phyloP scores from a whole-genome alignment of 1,140 invertebrate genomes.

The Micrasema minimum region DNA sequence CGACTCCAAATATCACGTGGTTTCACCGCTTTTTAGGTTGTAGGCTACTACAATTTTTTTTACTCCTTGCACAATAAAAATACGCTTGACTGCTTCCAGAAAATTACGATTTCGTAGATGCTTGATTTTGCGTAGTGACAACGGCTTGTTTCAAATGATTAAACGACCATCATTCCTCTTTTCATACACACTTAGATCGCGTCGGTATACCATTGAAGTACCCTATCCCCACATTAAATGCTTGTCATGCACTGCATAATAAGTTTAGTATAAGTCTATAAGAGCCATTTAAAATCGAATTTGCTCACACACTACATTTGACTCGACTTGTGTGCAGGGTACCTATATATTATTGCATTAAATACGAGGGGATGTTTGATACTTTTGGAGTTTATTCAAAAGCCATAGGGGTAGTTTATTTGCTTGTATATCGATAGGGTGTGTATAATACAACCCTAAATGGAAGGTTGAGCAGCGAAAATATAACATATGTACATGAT shows the following conservation, averaged over 20 bases:
- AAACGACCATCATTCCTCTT: constrained; percentile 18
- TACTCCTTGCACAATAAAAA: no score
- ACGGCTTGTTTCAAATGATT: no score
- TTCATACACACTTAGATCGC: no score
- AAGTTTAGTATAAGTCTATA: constrained; percentile 40
- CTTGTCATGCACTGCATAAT: constrained; percentile 45
- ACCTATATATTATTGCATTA: constrained; percentile 29
- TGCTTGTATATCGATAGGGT: constrained; percentile 13
- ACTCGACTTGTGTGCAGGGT: constrained; percentile 39
- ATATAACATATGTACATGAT: constrained; percentile 34
- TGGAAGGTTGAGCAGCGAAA: constrained; percentile 17
- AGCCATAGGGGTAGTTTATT: constrained; percentile 40
- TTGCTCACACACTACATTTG: constrained; percentile 52
- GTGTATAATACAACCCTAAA: constrained; percentile 22
- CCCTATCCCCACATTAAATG: constrained; percentile 43
- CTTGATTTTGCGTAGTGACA: no score
- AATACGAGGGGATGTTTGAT: constrained; percentile 41
- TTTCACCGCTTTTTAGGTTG: no score
- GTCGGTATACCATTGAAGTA: constrained; percentile 19
- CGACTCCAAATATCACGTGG: no score
- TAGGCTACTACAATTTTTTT: no score
- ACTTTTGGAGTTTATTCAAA: constrained; percentile 19
- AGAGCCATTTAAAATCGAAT: constrained; percentile 53
- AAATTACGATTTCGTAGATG: no score
- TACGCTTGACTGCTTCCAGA: no score